Percentiles rank a stretch among this genome's conserved stretches.
Conservation (phyloP, 1,140 invertebrate species). For the Drosophila yakuba region DNA sequence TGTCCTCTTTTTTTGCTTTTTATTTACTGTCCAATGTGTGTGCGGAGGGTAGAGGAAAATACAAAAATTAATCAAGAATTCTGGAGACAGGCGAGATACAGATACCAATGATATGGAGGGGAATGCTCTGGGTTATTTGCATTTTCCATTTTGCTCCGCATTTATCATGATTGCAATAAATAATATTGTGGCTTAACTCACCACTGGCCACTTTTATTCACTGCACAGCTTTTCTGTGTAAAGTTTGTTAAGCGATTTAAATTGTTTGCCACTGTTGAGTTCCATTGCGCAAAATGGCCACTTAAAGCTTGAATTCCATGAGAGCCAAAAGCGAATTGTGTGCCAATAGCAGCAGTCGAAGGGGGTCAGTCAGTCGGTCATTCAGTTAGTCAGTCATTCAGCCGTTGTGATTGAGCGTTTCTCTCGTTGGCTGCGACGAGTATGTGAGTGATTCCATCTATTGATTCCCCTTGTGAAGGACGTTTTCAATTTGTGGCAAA, state of each 20-base stretch:
- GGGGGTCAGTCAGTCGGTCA: background rate
- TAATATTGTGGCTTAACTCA: constrained; percentile 65
- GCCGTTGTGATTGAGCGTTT: constrained; percentile 43
- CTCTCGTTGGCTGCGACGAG: constrained; percentile 4
- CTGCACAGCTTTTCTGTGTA: constrained; percentile 2
- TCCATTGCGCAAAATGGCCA: constrained; percentile 9
- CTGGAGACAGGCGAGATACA: constrained; percentile 49
- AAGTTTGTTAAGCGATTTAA: constrained; percentile 38
- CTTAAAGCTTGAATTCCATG: constrained; percentile 23
- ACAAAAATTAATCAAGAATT: constrained; percentile 73
- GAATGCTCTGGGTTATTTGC: constrained; percentile 50
- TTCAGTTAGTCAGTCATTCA: constrained; percentile 1
- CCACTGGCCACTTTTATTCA: constrained; percentile 25
- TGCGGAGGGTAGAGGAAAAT: background rate
- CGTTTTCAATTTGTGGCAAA: constrained; percentile 53
- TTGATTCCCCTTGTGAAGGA: constrained; percentile 33
- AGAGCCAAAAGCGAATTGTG: background rate
- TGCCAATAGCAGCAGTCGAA: constrained; percentile 3
- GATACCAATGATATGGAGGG: constrained; percentile 33
- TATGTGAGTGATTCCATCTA: constrained; percentile 43
- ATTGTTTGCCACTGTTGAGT: constrained; percentile 17
- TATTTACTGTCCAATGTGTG: constrained; percentile 30
- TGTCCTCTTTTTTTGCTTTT: constrained; percentile 16
- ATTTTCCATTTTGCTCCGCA: constrained; percentile 54
- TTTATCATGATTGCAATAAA: constrained; percentile 75